phyloP scores from a whole-genome alignment of 2,113 vertebrate genomes.

The Prionailurus bengalensis region DNA sequence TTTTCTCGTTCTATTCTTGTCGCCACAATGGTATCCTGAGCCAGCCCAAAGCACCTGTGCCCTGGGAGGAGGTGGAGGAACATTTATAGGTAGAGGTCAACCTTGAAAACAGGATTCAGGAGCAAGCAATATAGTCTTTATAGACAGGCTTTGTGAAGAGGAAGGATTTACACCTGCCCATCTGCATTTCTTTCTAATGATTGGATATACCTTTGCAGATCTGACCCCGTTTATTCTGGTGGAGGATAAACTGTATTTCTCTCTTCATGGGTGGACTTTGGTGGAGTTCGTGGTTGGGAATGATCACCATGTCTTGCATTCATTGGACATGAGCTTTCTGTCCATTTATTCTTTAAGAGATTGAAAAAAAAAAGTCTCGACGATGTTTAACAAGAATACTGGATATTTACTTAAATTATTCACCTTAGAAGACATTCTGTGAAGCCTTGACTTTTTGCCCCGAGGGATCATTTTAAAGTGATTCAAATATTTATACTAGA shows the following conservation, averaged over 20 bases:
- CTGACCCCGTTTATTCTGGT: background rate
- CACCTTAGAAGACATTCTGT: background rate
- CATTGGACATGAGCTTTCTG: background rate
- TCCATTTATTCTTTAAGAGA: background rate
- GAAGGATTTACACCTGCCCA: background rate
- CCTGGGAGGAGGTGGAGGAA: fast-evolving
- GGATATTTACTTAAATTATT: background rate
- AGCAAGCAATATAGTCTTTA: background rate
- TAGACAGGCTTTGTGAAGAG: background rate
- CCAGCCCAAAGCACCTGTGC: no score
- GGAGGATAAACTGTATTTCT: fast-evolving
- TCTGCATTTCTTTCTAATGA: background rate
- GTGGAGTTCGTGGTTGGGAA: fast-evolving
- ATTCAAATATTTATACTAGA: background rate
- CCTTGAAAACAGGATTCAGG: background rate
- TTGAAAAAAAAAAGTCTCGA: background rate
- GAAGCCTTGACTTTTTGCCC: background rate
- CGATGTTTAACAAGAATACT: background rate
- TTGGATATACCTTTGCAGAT: background rate
- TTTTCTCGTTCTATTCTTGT: background rate
- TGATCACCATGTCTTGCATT: background rate
- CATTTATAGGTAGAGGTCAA: background rate
- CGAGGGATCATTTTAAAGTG: background rate
- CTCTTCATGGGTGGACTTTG: background rate
- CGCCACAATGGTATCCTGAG: background rate